A percentile compares a stretch with the other conserved stretches of the same genome.
phyloP scores from a whole-genome alignment of 2,888 invertebrate species.

The Prionchulus punctatus region DNA sequence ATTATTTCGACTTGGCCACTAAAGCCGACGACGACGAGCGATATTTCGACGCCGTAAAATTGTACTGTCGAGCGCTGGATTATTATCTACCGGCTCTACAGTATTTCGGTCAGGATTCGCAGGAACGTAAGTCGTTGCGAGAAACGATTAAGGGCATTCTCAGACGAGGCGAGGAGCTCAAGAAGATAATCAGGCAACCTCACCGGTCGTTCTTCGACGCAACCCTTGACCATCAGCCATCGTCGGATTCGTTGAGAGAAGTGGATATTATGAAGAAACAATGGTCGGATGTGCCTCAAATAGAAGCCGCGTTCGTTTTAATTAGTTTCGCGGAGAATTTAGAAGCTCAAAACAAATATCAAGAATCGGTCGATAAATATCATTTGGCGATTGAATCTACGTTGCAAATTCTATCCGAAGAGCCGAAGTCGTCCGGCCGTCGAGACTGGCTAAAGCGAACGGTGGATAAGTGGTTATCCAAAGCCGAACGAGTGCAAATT shows the following conservation, averaged over 20 bases:
- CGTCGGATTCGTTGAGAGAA: not conserved
- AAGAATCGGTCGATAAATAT: constrained; percentile 9
- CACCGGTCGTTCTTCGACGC: not conserved
- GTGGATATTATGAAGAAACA: not conserved
- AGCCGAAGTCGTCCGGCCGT: not conserved
- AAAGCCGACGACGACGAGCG: not conserved
- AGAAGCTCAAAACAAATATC: not conserved
- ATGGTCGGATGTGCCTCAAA: not conserved
- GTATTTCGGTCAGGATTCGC: not conserved
- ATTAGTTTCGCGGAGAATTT: constrained; percentile 3
- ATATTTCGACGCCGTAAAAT: not conserved
- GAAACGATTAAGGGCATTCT: not conserved
- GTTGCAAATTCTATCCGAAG: constrained; percentile 7
- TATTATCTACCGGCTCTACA: constrained; percentile 1
- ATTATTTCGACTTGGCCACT: not conserved
- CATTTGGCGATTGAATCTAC: constrained; percentile 9
- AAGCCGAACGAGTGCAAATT: constrained; percentile 5
- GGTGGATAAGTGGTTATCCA: not conserved
- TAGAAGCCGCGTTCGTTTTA: constrained; percentile 11
- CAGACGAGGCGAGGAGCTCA: not conserved
- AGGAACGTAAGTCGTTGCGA: not conserved
- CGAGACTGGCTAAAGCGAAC: not conserved
- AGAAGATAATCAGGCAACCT: not conserved
- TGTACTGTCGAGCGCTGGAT: constrained; percentile 10
- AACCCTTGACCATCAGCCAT: not conserved